Base-by-base conservation (phyloP, 2,888 invertebrate genomes). In the Caenorhabditis sp. region DNA sequence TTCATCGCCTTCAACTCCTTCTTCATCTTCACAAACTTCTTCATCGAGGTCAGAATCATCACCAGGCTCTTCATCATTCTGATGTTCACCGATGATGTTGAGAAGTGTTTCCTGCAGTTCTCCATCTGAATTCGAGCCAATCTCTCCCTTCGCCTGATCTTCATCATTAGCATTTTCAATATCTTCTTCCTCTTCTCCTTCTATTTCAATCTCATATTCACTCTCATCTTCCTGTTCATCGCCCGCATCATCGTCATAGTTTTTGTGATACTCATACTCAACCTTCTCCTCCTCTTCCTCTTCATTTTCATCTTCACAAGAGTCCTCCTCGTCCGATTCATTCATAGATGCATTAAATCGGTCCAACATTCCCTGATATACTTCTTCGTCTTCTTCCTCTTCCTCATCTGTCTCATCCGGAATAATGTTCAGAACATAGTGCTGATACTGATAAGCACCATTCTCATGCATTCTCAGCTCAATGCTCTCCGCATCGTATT, bases 291-390 rank as follows among this genome's bases (percentile, higher is more conserved):
- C 37, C 24, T 53, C 61, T 53, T 13, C 56, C 15, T 1, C 40
- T 37, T 28, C 50, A 67, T 53, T 37, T 64, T 64, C 50, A 40
- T 47, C n/a, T n/a, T n/a, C n/a, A n/a, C n/a, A n/a, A n/a, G n/a
- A n/a, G n/a, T n/a, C n/a, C n/a, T n/a, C n/a, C n/a, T n/a, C n/a
- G n/a, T n/a, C n/a, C n/a, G n/a, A n/a, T n/a, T n/a, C n/a, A n/a
- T n/a, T n/a, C n/a, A n/a, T n/a, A n/a, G n/a, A n/a, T n/a, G n/a
- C n/a, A n/a, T n/a, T n/a, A n/a, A n/a, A n/a, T n/a, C n/a, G n/a
- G n/a, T n/a, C n/a, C 4, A 9, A 32, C 32, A 32, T 32, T 6
- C 9, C 32, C 32, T n/a, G n/a, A 32, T 32, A 6, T 9, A 32
- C 32, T 6, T 13, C 40, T 40, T 15, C 67, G 18, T 67, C 67